Base-by-base conservation (phyloP, 2,888 invertebrate genomes). In the Biston betularia region DNA sequence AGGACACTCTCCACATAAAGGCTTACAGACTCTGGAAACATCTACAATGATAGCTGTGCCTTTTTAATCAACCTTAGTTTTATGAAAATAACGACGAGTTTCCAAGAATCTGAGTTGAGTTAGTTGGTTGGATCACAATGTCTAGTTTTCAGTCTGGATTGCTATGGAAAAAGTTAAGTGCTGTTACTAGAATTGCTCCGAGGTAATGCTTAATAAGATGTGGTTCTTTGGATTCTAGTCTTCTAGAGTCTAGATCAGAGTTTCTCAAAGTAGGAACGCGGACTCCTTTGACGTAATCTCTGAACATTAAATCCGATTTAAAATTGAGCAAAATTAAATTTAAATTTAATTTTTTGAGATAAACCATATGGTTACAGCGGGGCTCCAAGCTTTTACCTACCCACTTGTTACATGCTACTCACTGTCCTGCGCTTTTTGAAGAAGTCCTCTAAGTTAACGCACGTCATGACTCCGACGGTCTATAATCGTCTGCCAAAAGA, bases 1-100 rank as follows among this genome's bases (percentile, higher is more conserved):
- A 90, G 88, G 90, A 89, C 86, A 86, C 86, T 83, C 75, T 74
- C 79, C 78, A 80, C 79, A 85, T 87, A 87, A 87, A 89, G 81
- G 86, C 84, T 80, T 80, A 81, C 76, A 83, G 79, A 78, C 81
- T 81, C 76, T 80, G 71, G 83, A 79, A 79, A 73, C 72, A 71
- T 72, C 53, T 63, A 49, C 83, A 77, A 79, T 72, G 63, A 61
- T 74, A 68, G 62, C 58, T 53, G 55, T 74, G 61, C 79, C 45
- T 12, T 38, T 45, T 7, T 54, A 65, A 72, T 72, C 74, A 71
- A 53, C 72, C 69, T 75, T 83, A 80, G 73, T 35, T 8, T 0
- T 0, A 55, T 3, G 12, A 5, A 3, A 1, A 35, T 73, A 77
- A 67, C 63, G 72, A 56, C 56, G 33, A 57, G 33, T 66, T 62